Conservation (phyloP, 2,797 vertebrate genomes). For the Scolopax bukidnonensis region DNA sequence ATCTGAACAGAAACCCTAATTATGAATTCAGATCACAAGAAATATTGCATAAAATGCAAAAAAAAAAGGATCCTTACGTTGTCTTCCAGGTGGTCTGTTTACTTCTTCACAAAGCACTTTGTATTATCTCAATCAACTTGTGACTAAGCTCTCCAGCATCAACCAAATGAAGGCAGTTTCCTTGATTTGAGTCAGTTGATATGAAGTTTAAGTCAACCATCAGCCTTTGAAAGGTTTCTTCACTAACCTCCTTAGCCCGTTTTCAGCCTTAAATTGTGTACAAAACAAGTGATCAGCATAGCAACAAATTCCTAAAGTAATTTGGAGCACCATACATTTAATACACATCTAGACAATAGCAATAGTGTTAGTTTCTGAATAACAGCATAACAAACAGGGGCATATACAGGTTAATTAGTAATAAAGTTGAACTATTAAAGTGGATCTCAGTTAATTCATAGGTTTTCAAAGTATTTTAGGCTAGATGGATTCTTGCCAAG, state of each 20-base stretch:
- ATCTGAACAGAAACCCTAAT: background rate
- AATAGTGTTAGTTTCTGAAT: slow-evolving; percentile 39
- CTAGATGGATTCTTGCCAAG: slow-evolving; percentile 74
- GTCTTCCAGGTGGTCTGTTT: background rate
- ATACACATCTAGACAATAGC: background rate
- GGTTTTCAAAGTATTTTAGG: slow-evolving; percentile 72
- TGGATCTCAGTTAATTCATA: slow-evolving; percentile 72
- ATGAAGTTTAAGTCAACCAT: background rate
- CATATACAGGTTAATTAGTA: slow-evolving; percentile 75
- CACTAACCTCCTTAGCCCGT: background rate
- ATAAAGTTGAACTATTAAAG: slow-evolving; percentile 75
- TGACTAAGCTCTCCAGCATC: background rate
- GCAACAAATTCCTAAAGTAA: background rate
- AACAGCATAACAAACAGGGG: slow-evolving; percentile 41
- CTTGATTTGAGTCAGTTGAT: background rate
- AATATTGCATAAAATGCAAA: background rate
- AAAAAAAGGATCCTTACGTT: background rate
- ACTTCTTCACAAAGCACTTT: background rate
- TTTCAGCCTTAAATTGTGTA: background rate
- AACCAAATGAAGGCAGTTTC: background rate
- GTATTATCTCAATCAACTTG: background rate
- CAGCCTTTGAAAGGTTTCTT: background rate
- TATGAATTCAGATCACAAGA: background rate
- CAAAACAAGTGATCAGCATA: background rate
- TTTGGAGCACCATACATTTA: background rate